Base-by-base conservation (phyloP, 2,113 vertebrate genomes). In the Oreochromis tanganicae region DNA sequence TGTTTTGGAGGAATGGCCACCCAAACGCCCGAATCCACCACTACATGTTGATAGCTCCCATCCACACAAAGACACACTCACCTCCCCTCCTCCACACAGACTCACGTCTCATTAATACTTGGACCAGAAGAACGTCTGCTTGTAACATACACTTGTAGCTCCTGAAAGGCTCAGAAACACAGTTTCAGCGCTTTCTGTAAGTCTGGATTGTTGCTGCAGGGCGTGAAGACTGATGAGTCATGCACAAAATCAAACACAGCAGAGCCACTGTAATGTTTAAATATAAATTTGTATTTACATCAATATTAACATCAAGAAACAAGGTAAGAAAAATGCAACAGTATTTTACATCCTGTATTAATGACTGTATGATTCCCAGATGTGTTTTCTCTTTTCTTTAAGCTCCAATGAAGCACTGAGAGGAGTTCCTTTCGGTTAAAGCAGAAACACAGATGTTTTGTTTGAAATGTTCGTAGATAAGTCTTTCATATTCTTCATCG, bases 281-380 rank as follows among this genome's bases (percentile, higher is more conserved):
- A 99, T 98, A 99, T 96, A 98, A 99, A 98, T 97, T 97, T 99
- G 97, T 99, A 99, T 99, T 99, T 99, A 98, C 98, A 98, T 96
- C 88, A 95, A 97, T 97, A 98, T 98, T 97, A 97, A 97, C 97
- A 98, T 97, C 96, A 94, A 97, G 96, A 96, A 97, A 97, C 96
- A 97, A 93, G 93, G 93, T 95, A 95, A 93, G 94, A 96, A 96
- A 95, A 96, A 94, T 85, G 91, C 95, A 96, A 95, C 95, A 85
- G 95, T 94, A 97, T 96, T 96, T 97, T 97, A 97, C 96, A 97
- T 97, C 95, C 94, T 96, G 93, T 93, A 94, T 94, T 93, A 95
- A 96, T 90, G 89, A 95, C 93, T 81, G 87, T 90, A 89, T 92
- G 92, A 90, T 94, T 91, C 85, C 93, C 87, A 92, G 75, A 75